Conservation (phyloP, 2,797 vertebrate species). For the Acanthis flammea region DNA sequence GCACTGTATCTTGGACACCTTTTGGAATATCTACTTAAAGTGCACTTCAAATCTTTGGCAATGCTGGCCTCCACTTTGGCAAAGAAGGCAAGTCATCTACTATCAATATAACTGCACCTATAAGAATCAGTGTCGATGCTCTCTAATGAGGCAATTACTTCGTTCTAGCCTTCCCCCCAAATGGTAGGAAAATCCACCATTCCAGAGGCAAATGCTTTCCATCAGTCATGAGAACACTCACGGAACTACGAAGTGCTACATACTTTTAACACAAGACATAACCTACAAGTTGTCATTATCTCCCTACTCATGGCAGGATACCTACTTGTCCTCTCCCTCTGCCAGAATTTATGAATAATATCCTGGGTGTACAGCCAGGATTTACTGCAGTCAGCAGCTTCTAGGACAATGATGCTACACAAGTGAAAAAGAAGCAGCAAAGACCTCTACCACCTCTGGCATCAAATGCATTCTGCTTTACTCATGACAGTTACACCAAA, state of each 20-base stretch:
- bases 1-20: background rate
- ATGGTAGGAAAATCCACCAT: background rate
- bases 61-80: background rate
- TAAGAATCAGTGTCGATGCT: background rate
- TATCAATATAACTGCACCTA: fast-evolving
- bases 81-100: background rate
- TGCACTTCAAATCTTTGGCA: background rate
- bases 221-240: background rate
- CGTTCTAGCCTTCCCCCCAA: background rate
- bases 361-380: background rate
- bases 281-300: background rate
- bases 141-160: background rate
- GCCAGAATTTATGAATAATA: background rate
- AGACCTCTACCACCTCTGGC: background rate
- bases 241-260: background rate
- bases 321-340: background rate
- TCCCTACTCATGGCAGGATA: background rate
- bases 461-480: background rate
- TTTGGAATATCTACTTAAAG: background rate
- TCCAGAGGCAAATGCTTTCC: background rate
- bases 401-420: background rate
- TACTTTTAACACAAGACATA: background rate
- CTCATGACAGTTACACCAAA: background rate
- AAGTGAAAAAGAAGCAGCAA: background rate
- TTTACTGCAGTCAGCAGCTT: background rate